Base-by-base conservation (phyloP, 2,113 vertebrate species). In the Myrmecophaga tridactyla region DNA sequence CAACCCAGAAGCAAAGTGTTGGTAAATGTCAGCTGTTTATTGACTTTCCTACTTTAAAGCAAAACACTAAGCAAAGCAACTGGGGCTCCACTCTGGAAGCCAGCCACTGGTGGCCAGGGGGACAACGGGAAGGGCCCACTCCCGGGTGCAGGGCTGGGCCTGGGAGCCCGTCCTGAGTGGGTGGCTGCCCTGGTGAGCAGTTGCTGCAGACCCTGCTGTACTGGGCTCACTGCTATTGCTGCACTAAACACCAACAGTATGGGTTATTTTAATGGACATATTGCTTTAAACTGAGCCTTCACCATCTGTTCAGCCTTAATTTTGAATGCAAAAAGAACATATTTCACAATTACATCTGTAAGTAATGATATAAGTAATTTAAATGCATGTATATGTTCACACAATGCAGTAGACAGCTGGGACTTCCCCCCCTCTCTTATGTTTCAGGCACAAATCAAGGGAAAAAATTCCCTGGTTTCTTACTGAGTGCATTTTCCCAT, bases 321-420 rank as follows among this genome's bases (percentile, higher is more conserved):
- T 98, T 95, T 97, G 97, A 98, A 98, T 98, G 98, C 98, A 98
- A 97, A 97, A 98, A 97, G 98, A 98, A 97, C 98, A 98, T 98
- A 98, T 98, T 98, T 98, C 98, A 98, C 98, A 98, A 98, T 98
- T 98, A 98, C 98, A 98, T 98, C 98, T 99, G 98, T 98, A 99
- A 98, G 98, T 98, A 98, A 98, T 99, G 98, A 98, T 98, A 98
- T 97, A 98, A 98, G 98, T 98, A 98, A 98, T 98, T 98, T 98
- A 98, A 98, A 98, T 98, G 98, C 98, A 98, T 98, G 98, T 98
- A 98, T 99, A 98, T 98, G 97, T 98, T 98, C 98, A 92, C 97
- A 98, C 97, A 98, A 97, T 98, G 97, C 97, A 98, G 97, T 69
- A 98, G 98, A 98, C 98, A 98, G 98, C 98, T 98, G 98, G 98